Evolutionary conservation across 2,888 invertebrate genomes (phyloP).

Genomic region (Cinara cedri): DNA sequence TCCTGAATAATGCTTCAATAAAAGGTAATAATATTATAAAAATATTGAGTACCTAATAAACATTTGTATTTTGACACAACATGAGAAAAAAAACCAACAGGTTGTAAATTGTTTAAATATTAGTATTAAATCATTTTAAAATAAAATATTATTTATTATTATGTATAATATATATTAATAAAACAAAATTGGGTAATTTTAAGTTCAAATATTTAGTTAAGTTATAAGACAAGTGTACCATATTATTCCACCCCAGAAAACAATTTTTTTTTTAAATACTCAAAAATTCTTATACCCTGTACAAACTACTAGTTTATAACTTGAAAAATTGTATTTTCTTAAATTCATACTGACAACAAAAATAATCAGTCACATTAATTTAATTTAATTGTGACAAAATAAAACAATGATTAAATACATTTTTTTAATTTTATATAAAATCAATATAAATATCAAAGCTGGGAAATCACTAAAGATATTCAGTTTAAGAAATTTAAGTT

Average conservation of each 20-base stretch:
- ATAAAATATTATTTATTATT: too few species aligned
- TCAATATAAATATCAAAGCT: too few species aligned
- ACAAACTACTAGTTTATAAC: constrained; percentile 46
- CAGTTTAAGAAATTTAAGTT: too few species aligned
- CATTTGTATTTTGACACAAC: neutral
- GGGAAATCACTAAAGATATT: too few species aligned
- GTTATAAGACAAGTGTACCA: constrained; percentile 8
- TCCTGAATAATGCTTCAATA: neutral
- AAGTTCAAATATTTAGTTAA: neutral
- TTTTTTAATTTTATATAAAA: too few species aligned
- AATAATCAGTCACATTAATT: constrained; percentile 33
- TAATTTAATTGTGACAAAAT: constrained; percentile 35
- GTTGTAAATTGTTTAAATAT: too few species aligned
- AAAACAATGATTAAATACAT: neutral
- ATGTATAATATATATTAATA: too few species aligned
- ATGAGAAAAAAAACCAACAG: too few species aligned
- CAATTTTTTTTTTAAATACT: constrained; percentile 29
- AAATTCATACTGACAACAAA: constrained; percentile 44
- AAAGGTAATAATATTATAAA: neutral
- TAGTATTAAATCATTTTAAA: too few species aligned
- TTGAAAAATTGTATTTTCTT: constrained; percentile 31
- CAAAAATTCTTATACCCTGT: constrained; percentile 54
- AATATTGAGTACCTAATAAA: constrained; percentile 9
- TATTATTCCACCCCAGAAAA: constrained; percentile 32
- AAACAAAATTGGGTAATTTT: neutral